A percentile compares a stretch with the other conserved stretches of the same genome.
Evolutionary conservation across 1,140 invertebrate genomes (phyloP).

Genomic region (Sarcophaga bullata): DNA sequence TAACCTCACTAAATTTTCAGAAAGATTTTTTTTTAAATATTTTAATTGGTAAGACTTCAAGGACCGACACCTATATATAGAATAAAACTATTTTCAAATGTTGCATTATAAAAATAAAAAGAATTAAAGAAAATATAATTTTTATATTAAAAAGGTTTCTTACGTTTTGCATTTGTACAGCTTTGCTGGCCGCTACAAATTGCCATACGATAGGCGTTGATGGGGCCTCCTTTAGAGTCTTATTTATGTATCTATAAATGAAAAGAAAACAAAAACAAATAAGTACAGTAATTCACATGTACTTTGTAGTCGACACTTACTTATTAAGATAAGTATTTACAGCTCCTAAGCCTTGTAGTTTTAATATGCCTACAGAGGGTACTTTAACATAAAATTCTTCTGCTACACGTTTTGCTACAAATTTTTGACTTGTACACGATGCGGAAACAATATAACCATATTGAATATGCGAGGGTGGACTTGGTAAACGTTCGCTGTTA

Average conservation of each 20-base stretch:
- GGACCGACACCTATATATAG: too few species aligned
- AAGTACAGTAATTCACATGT: too few species aligned
- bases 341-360: slow-evolving; percentile 12
- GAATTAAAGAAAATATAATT: too few species aligned
- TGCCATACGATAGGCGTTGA: neutral
- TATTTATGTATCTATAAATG: neutral
- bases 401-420: slow-evolving; percentile 34
- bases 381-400: slow-evolving; percentile 41
- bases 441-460: slow-evolving; percentile 35
- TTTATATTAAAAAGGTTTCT: neutral
- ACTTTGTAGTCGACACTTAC: too few species aligned
- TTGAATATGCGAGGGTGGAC: slow-evolving; percentile 16
- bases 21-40: too few species aligned
- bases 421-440: neutral
- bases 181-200: slow-evolving; percentile 31
- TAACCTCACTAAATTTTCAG: too few species aligned
- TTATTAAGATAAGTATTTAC: slow-evolving; percentile 41
- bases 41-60: too few species aligned
- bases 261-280: neutral
- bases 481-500: neutral
- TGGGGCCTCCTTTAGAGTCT: neutral
- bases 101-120: too few species aligned
- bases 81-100: too few species aligned
- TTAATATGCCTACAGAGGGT: slow-evolving; percentile 30
- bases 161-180: slow-evolving; percentile 36